phyloP scores from a whole-genome alignment of 92 coral and sea anemone species.

The Pocillopora grandis region DNA sequence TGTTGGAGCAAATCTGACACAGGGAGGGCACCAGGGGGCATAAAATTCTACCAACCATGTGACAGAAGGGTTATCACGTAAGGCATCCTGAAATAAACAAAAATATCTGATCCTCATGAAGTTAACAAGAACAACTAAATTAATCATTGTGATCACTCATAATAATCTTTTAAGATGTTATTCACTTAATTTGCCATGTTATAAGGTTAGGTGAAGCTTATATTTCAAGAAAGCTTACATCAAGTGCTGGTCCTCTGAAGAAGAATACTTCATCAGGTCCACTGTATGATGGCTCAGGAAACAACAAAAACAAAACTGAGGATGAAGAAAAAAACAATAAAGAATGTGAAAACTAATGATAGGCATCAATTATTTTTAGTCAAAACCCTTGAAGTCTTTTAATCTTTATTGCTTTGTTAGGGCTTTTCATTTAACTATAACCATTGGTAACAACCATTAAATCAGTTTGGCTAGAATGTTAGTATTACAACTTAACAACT shows the following conservation, averaged over 20 bases:
- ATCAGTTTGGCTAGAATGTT: too few species aligned
- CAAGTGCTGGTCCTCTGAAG: conserved; percentile 89
- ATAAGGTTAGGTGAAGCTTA: too few species aligned
- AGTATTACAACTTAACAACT: too few species aligned
- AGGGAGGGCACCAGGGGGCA: conserved; percentile 96
- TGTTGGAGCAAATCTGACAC: conserved; percentile 87
- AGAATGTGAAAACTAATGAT: not conserved
- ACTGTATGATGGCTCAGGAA: conserved; percentile 94
- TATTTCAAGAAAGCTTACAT: conserved; percentile 50
- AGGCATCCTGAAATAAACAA: conserved; percentile 66
- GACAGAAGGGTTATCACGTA: conserved; percentile 75
- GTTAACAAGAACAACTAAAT: not conserved
- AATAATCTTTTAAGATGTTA: too few species aligned
- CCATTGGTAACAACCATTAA: too few species aligned
- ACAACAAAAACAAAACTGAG: conserved; percentile 83
- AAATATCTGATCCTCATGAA: not conserved
- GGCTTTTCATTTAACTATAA: too few species aligned
- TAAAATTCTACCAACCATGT: conserved; percentile 92
- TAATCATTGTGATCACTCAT: not conserved
- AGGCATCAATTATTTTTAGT: too few species aligned
- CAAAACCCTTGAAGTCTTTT: too few species aligned
- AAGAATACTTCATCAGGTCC: conserved; percentile 91
- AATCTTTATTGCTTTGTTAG: too few species aligned
- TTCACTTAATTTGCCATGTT: too few species aligned
- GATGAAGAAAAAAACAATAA: not conserved